Percentiles rank a stretch among this genome's conserved stretches.
These are phyloP conservation scores for Leptocoma aspasia DNA, from an alignment of 2,113 vertebrate genomes.

Conservation along the genomic window DNA sequence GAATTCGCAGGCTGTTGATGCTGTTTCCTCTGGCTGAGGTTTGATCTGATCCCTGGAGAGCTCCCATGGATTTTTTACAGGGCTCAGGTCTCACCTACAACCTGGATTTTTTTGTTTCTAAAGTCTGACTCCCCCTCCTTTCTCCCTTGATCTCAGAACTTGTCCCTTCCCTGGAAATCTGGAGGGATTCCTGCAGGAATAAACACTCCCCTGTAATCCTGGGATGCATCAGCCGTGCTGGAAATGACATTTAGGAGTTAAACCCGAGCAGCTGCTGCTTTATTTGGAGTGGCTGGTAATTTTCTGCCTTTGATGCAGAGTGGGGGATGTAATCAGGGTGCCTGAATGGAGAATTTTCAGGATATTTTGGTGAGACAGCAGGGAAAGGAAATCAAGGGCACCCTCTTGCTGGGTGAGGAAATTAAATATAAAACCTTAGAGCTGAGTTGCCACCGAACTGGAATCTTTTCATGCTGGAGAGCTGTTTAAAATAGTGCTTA, in stretches of 20 bases:
- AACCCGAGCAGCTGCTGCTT: slow-evolving; percentile 23
- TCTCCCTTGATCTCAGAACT: neutral
- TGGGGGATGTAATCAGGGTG: slow-evolving; percentile 38
- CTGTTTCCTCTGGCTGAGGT: neutral
- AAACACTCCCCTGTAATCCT: neutral
- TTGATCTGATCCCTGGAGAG: neutral
- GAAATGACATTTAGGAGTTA: neutral
- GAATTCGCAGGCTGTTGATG: neutral
- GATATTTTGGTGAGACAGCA: slow-evolving; percentile 34
- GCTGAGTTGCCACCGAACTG: slow-evolving; percentile 1
- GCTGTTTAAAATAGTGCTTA: slow-evolving; percentile 11
- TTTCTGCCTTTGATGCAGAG: slow-evolving; percentile 46
- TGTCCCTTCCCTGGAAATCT: neutral
- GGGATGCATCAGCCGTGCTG: neutral
- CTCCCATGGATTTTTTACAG: neutral
- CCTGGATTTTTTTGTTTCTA: neutral
- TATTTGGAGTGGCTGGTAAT: slow-evolving; percentile 44
- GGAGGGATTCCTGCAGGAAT: neutral
- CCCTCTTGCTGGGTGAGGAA: slow-evolving; percentile 28
- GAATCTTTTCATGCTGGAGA: neutral
- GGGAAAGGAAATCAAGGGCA: slow-evolving; percentile 38
- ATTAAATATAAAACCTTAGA: slow-evolving; percentile 3
- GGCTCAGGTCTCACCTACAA: neutral
- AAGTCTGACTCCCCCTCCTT: fast-evolving
- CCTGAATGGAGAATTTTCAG: slow-evolving; percentile 12